These are phyloP conservation scores for Bimastos eiseni DNA, from an alignment of 2,888 invertebrate genomes.

Conservation along the genomic window DNA sequence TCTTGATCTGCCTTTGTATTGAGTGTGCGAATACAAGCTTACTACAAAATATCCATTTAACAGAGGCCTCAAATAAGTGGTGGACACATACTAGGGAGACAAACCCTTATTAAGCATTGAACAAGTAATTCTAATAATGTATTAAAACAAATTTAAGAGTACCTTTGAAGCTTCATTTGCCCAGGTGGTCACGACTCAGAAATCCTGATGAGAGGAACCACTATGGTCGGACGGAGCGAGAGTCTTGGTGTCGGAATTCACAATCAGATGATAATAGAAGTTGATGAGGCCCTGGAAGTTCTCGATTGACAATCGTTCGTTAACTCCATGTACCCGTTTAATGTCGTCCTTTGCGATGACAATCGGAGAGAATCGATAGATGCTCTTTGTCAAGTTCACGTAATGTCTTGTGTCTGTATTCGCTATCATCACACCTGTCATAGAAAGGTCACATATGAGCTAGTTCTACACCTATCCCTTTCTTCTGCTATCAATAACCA, in stretches of 20 bases:
- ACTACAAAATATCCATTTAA: too few relatives aligned
- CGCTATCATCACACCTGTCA: conserved; percentile 58
- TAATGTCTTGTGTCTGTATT: conserved; percentile 65
- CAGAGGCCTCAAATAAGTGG: too few relatives aligned
- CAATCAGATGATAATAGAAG: conserved; percentile 64
- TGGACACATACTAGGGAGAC: too few relatives aligned
- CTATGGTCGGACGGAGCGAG: too few relatives aligned
- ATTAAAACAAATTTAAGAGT: too few relatives aligned
- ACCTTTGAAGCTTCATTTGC: too few relatives aligned
- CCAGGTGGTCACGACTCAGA: neutral
- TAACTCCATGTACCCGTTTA: conserved; percentile 63
- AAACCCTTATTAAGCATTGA: too few relatives aligned
- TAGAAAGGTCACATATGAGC: neutral
- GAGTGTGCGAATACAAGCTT: too few relatives aligned
- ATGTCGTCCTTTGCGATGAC: conserved; percentile 57
- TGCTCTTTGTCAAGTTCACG: conserved; percentile 59
- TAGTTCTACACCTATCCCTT: neutral
- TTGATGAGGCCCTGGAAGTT: conserved; percentile 64
- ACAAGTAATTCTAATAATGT: too few relatives aligned
- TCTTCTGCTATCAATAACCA: neutral
- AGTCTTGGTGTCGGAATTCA: conserved; percentile 58
- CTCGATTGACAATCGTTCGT: conserved; percentile 64
- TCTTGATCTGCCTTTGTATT: too few relatives aligned
- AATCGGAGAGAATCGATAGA: conserved; percentile 64
- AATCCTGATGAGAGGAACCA: neutral